phyloP scores from a whole-genome alignment of 2,797 vertebrate species.

The Lepidocolaptes lacrymiger region DNA sequence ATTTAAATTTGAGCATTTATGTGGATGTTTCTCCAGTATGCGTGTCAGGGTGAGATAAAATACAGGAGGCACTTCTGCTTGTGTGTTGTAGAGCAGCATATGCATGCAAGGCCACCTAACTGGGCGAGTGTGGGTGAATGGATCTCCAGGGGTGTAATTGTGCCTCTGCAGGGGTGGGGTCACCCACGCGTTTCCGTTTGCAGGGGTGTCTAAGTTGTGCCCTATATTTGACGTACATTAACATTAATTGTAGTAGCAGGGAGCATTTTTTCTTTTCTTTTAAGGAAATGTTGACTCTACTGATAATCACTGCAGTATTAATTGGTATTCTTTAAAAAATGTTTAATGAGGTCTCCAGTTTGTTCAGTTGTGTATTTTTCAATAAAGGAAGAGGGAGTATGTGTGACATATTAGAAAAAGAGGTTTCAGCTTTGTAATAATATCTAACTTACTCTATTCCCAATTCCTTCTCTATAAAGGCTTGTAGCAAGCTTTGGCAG shows the following conservation, averaged over 20 bases:
- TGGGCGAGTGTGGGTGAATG: neutral
- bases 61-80: neutral
- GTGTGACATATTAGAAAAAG: neutral
- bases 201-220: neutral
- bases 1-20: neutral
- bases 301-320: neutral
- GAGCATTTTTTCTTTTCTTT: neutral
- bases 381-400: neutral
- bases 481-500: neutral
- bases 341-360: neutral
- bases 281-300: neutral
- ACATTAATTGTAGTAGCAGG: neutral
- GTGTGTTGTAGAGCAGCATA: neutral
- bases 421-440: neutral
- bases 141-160: neutral
- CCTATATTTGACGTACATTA: neutral
- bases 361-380: neutral
- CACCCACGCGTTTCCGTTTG: neutral
- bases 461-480: neutral
- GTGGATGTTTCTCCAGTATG: neutral
- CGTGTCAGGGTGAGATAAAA: neutral
- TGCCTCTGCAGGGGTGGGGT: neutral
- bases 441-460: neutral
- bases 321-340: neutral
- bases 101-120: neutral